A percentile compares a stretch with the other conserved stretches of the same genome.
These are phyloP conservation scores for Notechis scutatus DNA, from an alignment of 2,113 vertebrate species.

Conservation along the genomic window DNA sequence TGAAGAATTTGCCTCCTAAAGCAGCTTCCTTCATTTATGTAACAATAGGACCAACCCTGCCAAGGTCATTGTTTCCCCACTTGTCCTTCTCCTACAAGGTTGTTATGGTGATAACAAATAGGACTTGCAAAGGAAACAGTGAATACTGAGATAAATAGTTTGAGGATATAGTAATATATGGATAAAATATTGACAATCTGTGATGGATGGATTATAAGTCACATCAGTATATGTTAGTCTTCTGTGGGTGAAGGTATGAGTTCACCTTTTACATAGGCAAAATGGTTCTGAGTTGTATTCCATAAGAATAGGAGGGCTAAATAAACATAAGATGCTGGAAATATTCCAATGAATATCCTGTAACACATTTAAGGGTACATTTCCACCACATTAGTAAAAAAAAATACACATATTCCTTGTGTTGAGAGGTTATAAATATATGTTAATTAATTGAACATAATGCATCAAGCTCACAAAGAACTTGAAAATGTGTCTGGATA, in stretches of 20 bases:
- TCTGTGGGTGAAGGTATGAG: background rate
- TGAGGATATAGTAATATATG: background rate
- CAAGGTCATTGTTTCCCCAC: background rate
- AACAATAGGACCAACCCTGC: background rate
- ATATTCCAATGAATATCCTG: background rate
- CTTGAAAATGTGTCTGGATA: constrained; percentile 1
- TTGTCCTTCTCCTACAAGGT: background rate
- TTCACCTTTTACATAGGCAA: constrained; percentile 1
- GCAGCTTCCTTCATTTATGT: background rate
- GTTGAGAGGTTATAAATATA: background rate
- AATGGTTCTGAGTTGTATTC: background rate
- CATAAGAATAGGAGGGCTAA: background rate
- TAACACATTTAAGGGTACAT: background rate
- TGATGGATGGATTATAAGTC: constrained; percentile 7
- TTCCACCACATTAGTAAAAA: background rate
- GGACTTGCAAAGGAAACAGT: background rate
- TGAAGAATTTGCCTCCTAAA: too few relatives aligned
- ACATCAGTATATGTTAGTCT: background rate
- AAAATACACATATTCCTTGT: background rate
- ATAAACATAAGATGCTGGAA: constrained; percentile 11
- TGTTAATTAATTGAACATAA: constrained; percentile 16
- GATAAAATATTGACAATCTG: background rate
- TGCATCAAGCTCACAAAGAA: background rate
- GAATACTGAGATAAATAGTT: background rate
- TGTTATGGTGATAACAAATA: background rate